Evolutionary conservation across 2,113 vertebrate species (phyloP), one percentile per base, ranked within the genome.

Genomic region (Ardeotis arabs): DNA sequence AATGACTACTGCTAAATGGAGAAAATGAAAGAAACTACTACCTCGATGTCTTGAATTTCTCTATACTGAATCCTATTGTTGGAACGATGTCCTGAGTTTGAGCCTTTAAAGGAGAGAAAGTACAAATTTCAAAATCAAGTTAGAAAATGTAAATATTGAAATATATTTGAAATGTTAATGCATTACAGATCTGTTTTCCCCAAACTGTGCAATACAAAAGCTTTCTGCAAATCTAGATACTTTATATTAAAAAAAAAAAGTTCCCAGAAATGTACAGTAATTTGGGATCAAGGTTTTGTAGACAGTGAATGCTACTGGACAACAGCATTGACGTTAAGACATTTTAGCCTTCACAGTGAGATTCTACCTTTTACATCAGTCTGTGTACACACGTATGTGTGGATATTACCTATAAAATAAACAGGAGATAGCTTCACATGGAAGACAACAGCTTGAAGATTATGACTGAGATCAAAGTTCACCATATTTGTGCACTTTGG

Each of bases 1-100:
- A 60, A 73, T 60, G 64, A 59, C 11, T 31, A 83, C 14, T 33
- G 22, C 37, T 76, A 79, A 87, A 79, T 52, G 13, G n/a, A 87
- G 18, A 49, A 90, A 90, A 76, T 35, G 11, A 87, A 94, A 93
- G 41, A 87, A 94, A 73, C n/a, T 53, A 55, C 67, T 98, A 99
- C 99, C 99, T 99, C 56, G 99, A 99, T 20, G 99, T 99, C 97
- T 99, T 99, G 98, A 99, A 99, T 95, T 99, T 99, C 96, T 99
- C 99, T 98, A 99, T 99, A 98, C 98, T 99, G 98, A 99, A 99
- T 96, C 99, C 99, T 97, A 99, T 99, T 33, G 99, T 99, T 91
- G 99, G 99, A 95, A 99, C 99, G 20, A 99, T 99, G 97, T 99
- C 99, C 97, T 99, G 99, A 84, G 98, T 97, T 96, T 99, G 99